These are phyloP conservation scores for Eublepharis macularius DNA, from an alignment of 2,113 vertebrate species.

Conservation along the genomic window DNA sequence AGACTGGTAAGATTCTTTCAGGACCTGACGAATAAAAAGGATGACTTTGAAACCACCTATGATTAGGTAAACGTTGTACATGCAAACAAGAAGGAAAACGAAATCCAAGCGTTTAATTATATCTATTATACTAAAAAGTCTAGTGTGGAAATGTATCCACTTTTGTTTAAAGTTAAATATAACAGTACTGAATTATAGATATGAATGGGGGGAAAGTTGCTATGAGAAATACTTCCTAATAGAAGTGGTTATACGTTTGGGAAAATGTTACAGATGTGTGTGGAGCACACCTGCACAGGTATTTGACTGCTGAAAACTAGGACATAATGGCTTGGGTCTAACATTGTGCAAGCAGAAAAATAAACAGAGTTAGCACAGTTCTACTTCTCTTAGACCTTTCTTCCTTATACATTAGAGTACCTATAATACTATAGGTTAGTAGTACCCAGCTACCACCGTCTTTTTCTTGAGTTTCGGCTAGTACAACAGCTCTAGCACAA, in stretches of 20 bases:
- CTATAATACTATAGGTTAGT: too few relatives aligned
- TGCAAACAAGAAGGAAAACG: not conserved
- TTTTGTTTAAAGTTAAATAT: not conserved
- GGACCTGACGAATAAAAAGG: not conserved
- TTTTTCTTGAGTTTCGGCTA: too few relatives aligned
- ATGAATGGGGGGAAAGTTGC: not conserved
- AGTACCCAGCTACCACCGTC: too few relatives aligned
- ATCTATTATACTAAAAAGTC: not conserved
- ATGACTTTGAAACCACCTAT: not conserved
- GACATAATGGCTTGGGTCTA: too few relatives aligned
- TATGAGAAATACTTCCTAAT: not conserved
- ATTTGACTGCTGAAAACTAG: not conserved
- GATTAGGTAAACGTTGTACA: not conserved
- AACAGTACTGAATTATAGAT: not conserved
- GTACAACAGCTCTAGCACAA: too few relatives aligned
- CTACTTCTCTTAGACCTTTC: too few relatives aligned
- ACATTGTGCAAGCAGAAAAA: not conserved
- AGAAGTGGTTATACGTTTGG: not conserved
- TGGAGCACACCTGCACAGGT: not conserved
- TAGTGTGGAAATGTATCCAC: not conserved
- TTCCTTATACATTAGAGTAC: too few relatives aligned
- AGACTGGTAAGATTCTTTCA: not conserved
- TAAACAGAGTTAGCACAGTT: too few relatives aligned
- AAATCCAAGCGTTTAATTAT: not conserved
- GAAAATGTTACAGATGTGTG: too few relatives aligned